Evolutionary conservation across 2,113 vertebrate species (phyloP), one percentile per base, ranked within the genome.

Genomic region (Ancistrus triradiatus): DNA sequence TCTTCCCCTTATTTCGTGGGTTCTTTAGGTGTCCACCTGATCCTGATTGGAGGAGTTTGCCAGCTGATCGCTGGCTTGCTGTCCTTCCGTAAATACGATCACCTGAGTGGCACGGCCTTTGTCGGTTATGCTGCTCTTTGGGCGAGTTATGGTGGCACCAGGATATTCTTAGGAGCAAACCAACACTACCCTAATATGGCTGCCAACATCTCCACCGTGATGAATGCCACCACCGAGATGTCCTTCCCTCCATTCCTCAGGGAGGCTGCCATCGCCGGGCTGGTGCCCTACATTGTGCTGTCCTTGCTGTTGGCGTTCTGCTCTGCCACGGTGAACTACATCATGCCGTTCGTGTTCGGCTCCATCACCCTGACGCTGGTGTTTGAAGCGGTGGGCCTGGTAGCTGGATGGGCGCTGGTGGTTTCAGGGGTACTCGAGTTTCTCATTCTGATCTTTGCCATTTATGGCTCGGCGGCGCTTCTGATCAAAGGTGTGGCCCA

Each of bases 261-360:
- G 11, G 84, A 93, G 63, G 85, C 91, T 0, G 86, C 85, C 0
- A 85, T 93, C 17, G 84, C 91, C 0, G 91, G 92, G 5, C 83
- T 95, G 35, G 78, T 93, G 18, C 84, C 91, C 1, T 93, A 91
- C 19, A 90, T 91, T 14, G 61, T 89, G 22, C 86, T 93, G 17
- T 90, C 91, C 6, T 87, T 90, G 42, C 73, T 92, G 60, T 77
- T 95, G 2, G 76, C 89, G 51, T 94, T 94, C 80, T 94, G 92
- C 77, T 92, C 92, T 0, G 92, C 91, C 75, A 93, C 91, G 0
- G 87, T 93, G 52, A 95, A 88, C 77, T 92, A 91, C 77, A 90
- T 95, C 78, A 93, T 93, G 92, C 93, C 86, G 19, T 92, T 94
- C 77, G 88, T 92, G 14, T 93, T 93, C 14, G 91, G 90, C 11